Percentiles rank a stretch among this genome's conserved stretches.
Conservation (phyloP, 2,888 invertebrate genomes). For the Craniophora ligustri region DNA sequence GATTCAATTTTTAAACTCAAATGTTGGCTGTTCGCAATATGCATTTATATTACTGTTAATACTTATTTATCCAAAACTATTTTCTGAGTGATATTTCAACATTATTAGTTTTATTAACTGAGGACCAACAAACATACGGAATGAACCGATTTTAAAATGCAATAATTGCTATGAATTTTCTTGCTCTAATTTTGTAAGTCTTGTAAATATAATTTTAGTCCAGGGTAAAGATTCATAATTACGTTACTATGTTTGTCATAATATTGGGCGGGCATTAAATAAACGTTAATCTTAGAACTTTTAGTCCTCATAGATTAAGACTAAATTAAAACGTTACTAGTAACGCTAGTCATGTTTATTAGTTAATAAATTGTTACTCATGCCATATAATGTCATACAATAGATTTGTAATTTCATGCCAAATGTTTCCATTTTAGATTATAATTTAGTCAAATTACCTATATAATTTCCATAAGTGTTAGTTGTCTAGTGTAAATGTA, state of each 20-base stretch:
- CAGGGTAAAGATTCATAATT: conserved; percentile 35
- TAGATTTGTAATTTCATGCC: conserved; percentile 60
- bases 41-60: conserved; percentile 36
- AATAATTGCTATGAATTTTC: conserved; percentile 26
- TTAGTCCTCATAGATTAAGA: conserved; percentile 41
- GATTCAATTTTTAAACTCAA: conserved; percentile 34
- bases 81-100: conserved; percentile 41
- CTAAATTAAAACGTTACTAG: conserved; percentile 64
- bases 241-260: conserved; percentile 34
- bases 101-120: conserved; percentile 31
- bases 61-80: conserved; percentile 35
- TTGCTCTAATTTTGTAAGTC: conserved; percentile 28
- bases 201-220: conserved; percentile 51
- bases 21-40: conserved; percentile 18
- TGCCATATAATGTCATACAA: conserved; percentile 57
- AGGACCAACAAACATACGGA: conserved; percentile 35
- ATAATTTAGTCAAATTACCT: conserved; percentile 47
- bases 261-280: conserved; percentile 40
- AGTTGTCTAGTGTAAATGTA: conserved; percentile 48
- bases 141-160: conserved; percentile 18
- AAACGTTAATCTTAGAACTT: conserved; percentile 24
- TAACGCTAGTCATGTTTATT: conserved; percentile 69
- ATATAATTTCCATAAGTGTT: conserved; percentile 30
- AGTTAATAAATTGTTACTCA: conserved; percentile 54
- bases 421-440: conserved; percentile 58